A percentile compares a stretch with the other conserved stretches of the same genome.
phyloP scores from a whole-genome alignment of 1,140 invertebrate genomes.

The Pomphorhynchus laevis region DNA sequence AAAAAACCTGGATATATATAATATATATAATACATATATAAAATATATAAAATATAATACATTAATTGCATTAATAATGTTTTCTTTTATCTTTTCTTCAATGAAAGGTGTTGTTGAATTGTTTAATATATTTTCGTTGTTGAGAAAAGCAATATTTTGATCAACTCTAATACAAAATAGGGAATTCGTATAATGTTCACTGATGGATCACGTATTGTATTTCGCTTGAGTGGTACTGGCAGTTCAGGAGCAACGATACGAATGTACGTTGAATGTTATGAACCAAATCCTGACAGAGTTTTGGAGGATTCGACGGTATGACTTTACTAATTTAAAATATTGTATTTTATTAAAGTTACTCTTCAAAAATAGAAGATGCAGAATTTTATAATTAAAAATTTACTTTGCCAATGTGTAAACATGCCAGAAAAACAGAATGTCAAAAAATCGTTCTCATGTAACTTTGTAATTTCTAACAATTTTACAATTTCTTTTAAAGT shows the following conservation, averaged over 20 bases:
- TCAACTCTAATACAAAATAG: conserved; percentile 20
- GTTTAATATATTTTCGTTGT: neutral
- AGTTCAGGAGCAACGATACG: conserved; percentile 77
- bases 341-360: neutral
- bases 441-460: too few species aligned
- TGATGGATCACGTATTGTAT: conserved; percentile 60
- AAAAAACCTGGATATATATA: too few species aligned
- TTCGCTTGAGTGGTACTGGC: conserved; percentile 74
- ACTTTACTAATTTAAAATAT: neutral
- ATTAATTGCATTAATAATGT: neutral
- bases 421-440: too few species aligned
- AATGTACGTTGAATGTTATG: conserved; percentile 59
- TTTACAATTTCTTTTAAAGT: too few species aligned
- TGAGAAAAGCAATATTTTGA: conserved; percentile 12
- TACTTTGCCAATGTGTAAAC: too few species aligned
- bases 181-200: conserved; percentile 62
- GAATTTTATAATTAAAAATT: conserved; percentile 10
- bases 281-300: conserved; percentile 20
- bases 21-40: too few species aligned
- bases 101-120: neutral
- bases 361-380: neutral
- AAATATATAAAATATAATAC: neutral
- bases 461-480: too few species aligned
- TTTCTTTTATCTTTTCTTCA: neutral
- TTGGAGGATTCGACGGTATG: neutral